Percentiles rank a stretch among this genome's conserved stretches.
Evolutionary conservation across 2,113 vertebrate genomes (phyloP).

Genomic region (Nasalis larvatus): DNA sequence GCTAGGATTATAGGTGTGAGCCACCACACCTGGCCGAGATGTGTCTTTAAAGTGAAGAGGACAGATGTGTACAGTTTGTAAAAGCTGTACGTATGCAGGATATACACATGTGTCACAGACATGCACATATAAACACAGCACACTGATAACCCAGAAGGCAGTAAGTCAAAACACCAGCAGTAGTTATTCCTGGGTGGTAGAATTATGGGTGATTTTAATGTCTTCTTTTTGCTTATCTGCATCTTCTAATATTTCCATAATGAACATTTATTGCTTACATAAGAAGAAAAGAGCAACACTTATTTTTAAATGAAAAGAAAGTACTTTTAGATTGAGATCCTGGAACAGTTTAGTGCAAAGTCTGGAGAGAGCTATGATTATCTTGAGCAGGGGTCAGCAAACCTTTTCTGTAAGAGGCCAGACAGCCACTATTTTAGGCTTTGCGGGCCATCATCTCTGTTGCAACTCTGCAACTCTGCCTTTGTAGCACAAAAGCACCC

Average conservation of each 20-base stretch:
- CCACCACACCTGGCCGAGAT: not conserved
- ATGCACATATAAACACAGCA: not conserved
- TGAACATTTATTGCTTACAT: not conserved
- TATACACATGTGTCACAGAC: accelerated
- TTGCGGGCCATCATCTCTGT: not conserved
- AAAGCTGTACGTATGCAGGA: not conserved
- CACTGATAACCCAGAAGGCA: not conserved
- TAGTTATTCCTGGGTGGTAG: not conserved
- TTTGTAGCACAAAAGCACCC: not conserved
- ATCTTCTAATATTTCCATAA: constrained; percentile 16
- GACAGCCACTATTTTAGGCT: not conserved
- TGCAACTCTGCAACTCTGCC: not conserved
- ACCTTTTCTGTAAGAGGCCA: not conserved
- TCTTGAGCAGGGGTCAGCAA: constrained; percentile 1
- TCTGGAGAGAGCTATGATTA: not conserved
- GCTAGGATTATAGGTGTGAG: not conserved
- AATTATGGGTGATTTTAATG: not conserved
- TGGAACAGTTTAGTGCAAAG: not conserved
- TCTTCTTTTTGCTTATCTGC: constrained; percentile 6
- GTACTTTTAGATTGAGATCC: constrained; percentile 57
- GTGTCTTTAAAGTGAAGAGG: not conserved
- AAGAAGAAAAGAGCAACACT: constrained; percentile 3
- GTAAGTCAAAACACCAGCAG: not conserved
- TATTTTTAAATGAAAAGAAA: constrained; percentile 49
- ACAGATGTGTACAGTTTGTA: not conserved